A percentile compares a stretch with the other conserved stretches of the same genome.
phyloP scores from a whole-genome alignment of 2,797 vertebrate species.

The Mormyrus hasselquistii region DNA sequence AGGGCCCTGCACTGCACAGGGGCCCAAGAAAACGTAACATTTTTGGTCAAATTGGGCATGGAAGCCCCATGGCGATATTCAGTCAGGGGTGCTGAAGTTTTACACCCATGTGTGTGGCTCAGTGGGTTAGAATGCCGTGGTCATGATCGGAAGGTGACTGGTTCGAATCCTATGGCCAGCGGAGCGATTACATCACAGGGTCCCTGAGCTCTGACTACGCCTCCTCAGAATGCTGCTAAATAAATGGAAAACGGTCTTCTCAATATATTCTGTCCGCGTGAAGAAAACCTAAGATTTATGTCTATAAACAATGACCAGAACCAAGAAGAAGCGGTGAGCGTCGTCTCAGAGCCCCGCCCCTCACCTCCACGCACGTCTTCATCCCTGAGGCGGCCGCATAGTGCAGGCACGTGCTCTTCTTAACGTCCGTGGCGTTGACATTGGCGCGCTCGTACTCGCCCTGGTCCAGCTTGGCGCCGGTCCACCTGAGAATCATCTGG shows the following conservation, averaged over 20 bases:
- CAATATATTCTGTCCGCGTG: not conserved
- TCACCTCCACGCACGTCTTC: constrained; percentile 93
- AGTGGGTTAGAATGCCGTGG: not conserved
- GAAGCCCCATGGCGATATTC: not conserved
- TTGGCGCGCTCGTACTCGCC: constrained; percentile 89
- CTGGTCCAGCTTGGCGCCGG: constrained; percentile 91
- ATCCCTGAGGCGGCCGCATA: constrained; percentile 97
- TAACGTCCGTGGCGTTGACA: constrained; percentile 87
- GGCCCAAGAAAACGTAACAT: not conserved
- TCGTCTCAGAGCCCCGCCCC: not conserved
- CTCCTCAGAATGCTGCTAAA: not conserved
- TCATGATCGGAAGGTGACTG: not conserved
- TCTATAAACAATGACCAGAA: not conserved
- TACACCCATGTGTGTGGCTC: not conserved
- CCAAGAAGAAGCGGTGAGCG: not conserved
- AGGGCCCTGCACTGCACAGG: not conserved
- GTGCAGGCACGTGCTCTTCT: constrained; percentile 91
- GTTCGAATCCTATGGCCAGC: not conserved
- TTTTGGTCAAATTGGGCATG: not conserved
- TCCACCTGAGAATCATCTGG: constrained; percentile 87
- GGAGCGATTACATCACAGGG: not conserved
- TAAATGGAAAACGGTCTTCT: not conserved
- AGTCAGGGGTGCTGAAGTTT: not conserved
- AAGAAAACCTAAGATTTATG: not conserved
- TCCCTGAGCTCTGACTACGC: not conserved